Base-by-base conservation (phyloP, 2,797 vertebrate species). In the Phalanger gymnotis region DNA sequence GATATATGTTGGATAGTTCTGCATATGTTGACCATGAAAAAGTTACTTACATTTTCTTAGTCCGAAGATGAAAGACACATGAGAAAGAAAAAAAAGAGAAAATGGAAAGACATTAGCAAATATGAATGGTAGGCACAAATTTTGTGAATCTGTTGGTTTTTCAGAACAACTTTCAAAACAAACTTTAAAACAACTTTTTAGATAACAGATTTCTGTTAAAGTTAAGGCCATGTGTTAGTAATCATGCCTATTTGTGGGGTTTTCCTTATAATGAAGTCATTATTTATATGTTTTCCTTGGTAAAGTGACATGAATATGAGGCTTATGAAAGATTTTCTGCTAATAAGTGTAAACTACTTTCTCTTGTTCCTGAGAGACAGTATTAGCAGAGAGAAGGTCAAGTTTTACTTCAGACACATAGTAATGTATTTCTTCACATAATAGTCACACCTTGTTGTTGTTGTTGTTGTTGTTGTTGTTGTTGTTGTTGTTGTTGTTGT, bases 61-160 rank as follows among this genome's bases (percentile, higher is more conserved):
- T n/a, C 14, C n/a, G 5, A 11, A 66, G 61, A n/a, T n/a, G 61
- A 66, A 66, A 1, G 61, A n/a, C 14, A n/a, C 19, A 66, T 54
- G 53, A 13, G n/a, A 3, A 19, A 28, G n/a, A 10, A 90, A 22
- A 28, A 91, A 58, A 22, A 27, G 47, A 19, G 47, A 47, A 7
- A 5, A n/a, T 1, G 25, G 14, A 90, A 54, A 3, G 30, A 25
- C 12, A 54, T 12, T 0, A 12, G 16, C 95, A 91, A 93, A 90
- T 27, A 52, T 51, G 54, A 22, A 1, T 0, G 7, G 30, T 58
- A 25, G 55, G 93, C 91, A 6, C 93, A 96, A 96, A 87, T 93
- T 96, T 97, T 94, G 95, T n/a, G 95, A 92, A 94, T 95, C 94
- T 94, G 53, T 92, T 95, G 96, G 97, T 96, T 98, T 97, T 54